phyloP scores from a whole-genome alignment of 2,797 vertebrate genomes.

The Eulemur rubriventer region DNA sequence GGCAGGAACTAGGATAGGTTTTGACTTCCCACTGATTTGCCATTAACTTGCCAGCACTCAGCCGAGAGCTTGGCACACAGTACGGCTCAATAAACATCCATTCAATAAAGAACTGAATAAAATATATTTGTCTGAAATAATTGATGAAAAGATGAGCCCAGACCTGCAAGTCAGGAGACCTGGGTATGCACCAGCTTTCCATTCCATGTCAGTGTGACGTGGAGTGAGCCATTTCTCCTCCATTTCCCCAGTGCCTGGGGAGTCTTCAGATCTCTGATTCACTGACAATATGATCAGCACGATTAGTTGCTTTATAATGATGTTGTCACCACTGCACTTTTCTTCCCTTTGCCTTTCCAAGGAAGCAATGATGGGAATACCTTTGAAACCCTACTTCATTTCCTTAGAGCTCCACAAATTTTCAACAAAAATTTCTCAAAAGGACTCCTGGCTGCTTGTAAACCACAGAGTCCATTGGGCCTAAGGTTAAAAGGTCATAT shows the following conservation, averaged over 20 bases:
- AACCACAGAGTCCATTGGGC: slow-evolving; percentile 32
- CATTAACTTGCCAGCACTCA: background rate
- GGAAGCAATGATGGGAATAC: background rate
- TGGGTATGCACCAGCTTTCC: background rate
- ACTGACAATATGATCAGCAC: background rate
- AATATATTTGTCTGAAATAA: background rate
- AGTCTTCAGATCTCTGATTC: background rate
- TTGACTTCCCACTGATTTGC: background rate
- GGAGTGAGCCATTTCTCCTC: background rate
- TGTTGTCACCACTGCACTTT: background rate
- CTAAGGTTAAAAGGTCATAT: slow-evolving; percentile 77
- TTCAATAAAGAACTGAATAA: background rate
- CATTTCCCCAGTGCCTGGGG: background rate
- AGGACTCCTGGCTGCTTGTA: slow-evolving; percentile 31
- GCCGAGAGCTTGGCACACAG: background rate
- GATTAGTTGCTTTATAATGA: background rate
- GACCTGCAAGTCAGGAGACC: background rate
- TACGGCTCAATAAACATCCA: background rate
- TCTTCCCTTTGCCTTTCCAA: slow-evolving; percentile 30
- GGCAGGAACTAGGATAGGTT: background rate
- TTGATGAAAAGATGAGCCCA: background rate
- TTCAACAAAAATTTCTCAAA: slow-evolving; percentile 53
- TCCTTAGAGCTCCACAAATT: slow-evolving; percentile 49
- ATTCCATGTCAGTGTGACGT: background rate
- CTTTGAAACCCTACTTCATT: slow-evolving; percentile 53